Conservation (phyloP, 2,888 invertebrate species). For the Heliconius sara region DNA sequence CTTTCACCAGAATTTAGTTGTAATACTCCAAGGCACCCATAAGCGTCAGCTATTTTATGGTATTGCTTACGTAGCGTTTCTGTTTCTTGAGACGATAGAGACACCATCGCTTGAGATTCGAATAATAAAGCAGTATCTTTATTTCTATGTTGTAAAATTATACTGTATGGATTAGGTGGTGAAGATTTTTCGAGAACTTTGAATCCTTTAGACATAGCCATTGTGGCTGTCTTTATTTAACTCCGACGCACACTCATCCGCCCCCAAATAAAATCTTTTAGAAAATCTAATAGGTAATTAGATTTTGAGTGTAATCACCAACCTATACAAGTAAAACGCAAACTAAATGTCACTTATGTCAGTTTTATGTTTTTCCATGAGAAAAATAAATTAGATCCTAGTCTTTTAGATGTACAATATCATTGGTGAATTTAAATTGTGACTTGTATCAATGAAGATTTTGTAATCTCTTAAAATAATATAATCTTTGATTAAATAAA, state of each 20-base stretch:
- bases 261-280: slow-evolving; percentile 56
- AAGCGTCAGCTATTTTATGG: slow-evolving; percentile 95
- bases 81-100: slow-evolving; percentile 93
- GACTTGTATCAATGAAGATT: too few relatives aligned
- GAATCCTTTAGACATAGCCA: slow-evolving; percentile 98
- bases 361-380: slow-evolving; percentile 2
- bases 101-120: slow-evolving; percentile 96
- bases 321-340: slow-evolving; percentile 34
- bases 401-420: background rate
- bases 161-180: slow-evolving; percentile 93
- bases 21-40: slow-evolving; percentile 97
- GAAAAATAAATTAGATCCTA: background rate
- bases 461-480: too few relatives aligned
- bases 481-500: too few relatives aligned
- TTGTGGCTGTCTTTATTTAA: slow-evolving; percentile 61
- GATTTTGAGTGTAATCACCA: slow-evolving; percentile 34
- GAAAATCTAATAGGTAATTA: slow-evolving; percentile 30
- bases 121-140: slow-evolving; percentile 94
- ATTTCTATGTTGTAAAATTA: slow-evolving; percentile 94
- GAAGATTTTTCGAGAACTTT: slow-evolving; percentile 94
- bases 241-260: slow-evolving; percentile 63
- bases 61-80: slow-evolving; percentile 95
- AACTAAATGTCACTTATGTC: slow-evolving; percentile 41
- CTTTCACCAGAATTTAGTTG: slow-evolving; percentile 93
- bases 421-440: too few relatives aligned